A percentile compares a stretch with the other conserved stretches of the same genome.
Evolutionary conservation across 2,888 invertebrate genomes (phyloP).

Genomic region (Galerucella nymphaeae): DNA sequence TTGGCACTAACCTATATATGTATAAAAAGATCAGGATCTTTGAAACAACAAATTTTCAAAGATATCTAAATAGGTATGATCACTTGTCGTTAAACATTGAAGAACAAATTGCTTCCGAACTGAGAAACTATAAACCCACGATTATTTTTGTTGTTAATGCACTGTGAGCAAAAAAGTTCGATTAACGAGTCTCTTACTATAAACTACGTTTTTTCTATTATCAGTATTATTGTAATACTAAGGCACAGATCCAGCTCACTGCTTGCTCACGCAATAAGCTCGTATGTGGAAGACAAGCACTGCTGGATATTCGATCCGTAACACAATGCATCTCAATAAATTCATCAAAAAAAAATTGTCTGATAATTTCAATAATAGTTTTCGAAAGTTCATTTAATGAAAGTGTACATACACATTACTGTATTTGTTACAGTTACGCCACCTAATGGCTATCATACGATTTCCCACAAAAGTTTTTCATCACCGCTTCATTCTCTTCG

Average conservation of each 20-base stretch:
- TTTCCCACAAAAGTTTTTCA: no score
- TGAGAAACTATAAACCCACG: constrained; percentile 48
- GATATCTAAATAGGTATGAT: no score
- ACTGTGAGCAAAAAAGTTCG: constrained; percentile 64
- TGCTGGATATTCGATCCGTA: constrained; percentile 64
- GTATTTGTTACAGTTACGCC: no score
- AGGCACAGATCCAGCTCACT: constrained; percentile 67
- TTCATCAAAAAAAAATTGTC: background rate
- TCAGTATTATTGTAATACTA: constrained; percentile 67
- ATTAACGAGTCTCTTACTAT: constrained; percentile 59
- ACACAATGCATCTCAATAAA: constrained; percentile 5
- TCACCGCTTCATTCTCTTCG: no score
- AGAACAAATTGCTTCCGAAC: constrained; percentile 47
- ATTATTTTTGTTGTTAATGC: constrained; percentile 41
- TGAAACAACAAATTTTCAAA: no score
- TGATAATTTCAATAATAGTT: background rate
- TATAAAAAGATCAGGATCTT: no score
- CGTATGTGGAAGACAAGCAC: constrained; percentile 65
- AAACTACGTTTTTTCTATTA: constrained; percentile 63
- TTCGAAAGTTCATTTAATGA: background rate
- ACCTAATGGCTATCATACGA: no score
- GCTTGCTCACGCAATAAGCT: constrained; percentile 64
- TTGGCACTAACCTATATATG: no score
- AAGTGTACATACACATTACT: background rate
- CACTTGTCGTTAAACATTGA: background rate